Evolutionary conservation across 1,140 invertebrate species (phyloP).

Genomic region (Maconellicoccus hirsutus): DNA sequence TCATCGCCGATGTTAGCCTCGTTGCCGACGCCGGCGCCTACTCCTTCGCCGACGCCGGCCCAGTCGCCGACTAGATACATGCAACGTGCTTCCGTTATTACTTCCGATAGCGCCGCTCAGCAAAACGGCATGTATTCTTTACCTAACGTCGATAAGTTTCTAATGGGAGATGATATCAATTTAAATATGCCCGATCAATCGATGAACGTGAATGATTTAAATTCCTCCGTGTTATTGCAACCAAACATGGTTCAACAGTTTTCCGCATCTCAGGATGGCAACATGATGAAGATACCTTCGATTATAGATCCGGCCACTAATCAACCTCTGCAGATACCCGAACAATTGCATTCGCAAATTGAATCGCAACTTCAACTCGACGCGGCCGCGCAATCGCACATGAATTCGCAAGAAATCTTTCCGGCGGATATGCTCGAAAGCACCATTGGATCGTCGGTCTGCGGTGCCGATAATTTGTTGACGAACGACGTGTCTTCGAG

Average conservation of each 20-base stretch:
- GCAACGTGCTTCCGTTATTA: constrained; percentile 27
- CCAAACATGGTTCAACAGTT: neutral
- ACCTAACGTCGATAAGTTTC: constrained; percentile 2
- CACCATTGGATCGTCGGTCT: neutral
- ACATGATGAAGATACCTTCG: neutral
- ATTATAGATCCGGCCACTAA: constrained; percentile 7
- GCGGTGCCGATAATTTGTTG: neutral
- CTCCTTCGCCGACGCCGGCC: constrained; percentile 17
- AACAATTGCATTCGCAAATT: neutral
- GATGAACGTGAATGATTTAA: neutral
- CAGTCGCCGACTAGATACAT: constrained; percentile 8
- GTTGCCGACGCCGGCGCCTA: constrained; percentile 13
- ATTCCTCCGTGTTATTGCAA: neutral
- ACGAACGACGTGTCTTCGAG: neutral
- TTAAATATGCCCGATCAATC: constrained; percentile 13
- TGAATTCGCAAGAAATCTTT: constrained; percentile 13
- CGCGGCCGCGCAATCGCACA: neutral
- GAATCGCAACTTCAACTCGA: constrained; percentile 3
- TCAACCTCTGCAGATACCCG: neutral
- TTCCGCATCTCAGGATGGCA: neutral
- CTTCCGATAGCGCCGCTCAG: constrained; percentile 16
- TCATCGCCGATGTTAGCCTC: constrained; percentile 24
- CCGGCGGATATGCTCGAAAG: constrained; percentile 14
- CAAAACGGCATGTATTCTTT: constrained; percentile 19
- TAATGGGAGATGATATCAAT: constrained; percentile 11